Conservation (phyloP, 2,888 invertebrate genomes). For the Stenoptilia bipunctidactyla region DNA sequence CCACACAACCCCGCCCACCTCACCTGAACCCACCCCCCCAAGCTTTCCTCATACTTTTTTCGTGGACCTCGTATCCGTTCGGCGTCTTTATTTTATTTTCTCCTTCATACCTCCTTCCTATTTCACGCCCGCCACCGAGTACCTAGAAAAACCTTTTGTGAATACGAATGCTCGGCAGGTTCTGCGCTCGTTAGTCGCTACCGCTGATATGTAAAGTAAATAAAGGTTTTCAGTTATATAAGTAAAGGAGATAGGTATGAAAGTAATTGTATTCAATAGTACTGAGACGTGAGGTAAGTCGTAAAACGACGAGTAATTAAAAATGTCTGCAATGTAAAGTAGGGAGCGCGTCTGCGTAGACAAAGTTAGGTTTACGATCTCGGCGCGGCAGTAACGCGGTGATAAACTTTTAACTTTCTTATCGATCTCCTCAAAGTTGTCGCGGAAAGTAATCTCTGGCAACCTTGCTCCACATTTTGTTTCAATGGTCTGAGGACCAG, state of each 20-base stretch:
- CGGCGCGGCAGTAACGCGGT: slow-evolving; percentile 34
- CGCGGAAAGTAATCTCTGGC: slow-evolving; percentile 61
- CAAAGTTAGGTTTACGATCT: slow-evolving; percentile 22
- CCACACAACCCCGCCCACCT: slow-evolving; percentile 60
- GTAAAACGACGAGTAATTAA: slow-evolving; percentile 20
- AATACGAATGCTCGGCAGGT: slow-evolving; percentile 68
- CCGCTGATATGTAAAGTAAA: slow-evolving; percentile 65
- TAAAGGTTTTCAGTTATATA: slow-evolving; percentile 28
- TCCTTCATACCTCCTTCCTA: slow-evolving; percentile 69
- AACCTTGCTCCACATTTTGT: slow-evolving; percentile 70
- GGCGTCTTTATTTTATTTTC: slow-evolving; percentile 71
- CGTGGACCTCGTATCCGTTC: slow-evolving; percentile 66
- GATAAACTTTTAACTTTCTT: slow-evolving; percentile 60
- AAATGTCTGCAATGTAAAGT: slow-evolving; percentile 11
- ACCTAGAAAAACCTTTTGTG: slow-evolving; percentile 68
- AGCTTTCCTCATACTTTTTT: slow-evolving; percentile 65
- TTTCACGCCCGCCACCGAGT: slow-evolving; percentile 59
- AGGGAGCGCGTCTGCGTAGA: slow-evolving; percentile 14
- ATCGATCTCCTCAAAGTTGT: slow-evolving; percentile 65
- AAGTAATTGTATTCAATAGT: slow-evolving; percentile 14
- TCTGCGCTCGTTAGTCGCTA: slow-evolving; percentile 64
- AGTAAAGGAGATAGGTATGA: too few species aligned
- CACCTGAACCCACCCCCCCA: slow-evolving; percentile 66
- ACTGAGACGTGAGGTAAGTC: background rate
- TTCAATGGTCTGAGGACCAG: slow-evolving; percentile 46